These are phyloP conservation scores for Latheticus oryzae DNA, from an alignment of 2,888 invertebrate species.

Conservation along the genomic window DNA sequence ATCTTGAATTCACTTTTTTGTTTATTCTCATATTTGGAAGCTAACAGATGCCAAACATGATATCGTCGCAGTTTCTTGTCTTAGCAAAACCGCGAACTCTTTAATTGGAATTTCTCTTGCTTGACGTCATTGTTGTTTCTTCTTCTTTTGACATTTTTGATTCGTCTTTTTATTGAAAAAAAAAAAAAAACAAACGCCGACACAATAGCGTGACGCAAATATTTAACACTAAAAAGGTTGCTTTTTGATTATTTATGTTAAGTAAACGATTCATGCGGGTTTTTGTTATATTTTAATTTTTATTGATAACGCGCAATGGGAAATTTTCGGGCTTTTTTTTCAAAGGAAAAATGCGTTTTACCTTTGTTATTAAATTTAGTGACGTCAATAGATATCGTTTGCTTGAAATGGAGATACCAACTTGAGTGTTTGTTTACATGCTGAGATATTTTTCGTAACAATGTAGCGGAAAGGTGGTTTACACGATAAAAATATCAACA, in stretches of 20 bases:
- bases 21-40: too few species aligned
- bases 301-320: too few species aligned
- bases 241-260: too few species aligned
- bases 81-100: neutral
- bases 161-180: neutral
- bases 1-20: too few species aligned
- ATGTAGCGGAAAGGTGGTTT: too few species aligned
- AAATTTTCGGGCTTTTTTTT: constrained; percentile 9
- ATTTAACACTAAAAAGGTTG: too few species aligned
- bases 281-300: too few species aligned
- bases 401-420: constrained; percentile 4
- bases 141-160: constrained; percentile 8
- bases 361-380: constrained; percentile 3
- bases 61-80: too few species aligned
- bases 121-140: constrained; percentile 4
- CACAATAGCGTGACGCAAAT: constrained; percentile 11
- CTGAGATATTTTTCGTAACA: too few species aligned
- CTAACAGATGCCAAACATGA: too few species aligned
- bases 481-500: neutral
- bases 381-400: constrained; percentile 18
- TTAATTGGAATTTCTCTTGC: constrained; percentile 5
- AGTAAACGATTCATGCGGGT: too few species aligned
- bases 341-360: constrained; percentile 8
- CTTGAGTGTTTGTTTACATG: constrained; percentile 14
- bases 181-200: neutral